These are phyloP conservation scores for Drosophila kanapiae DNA, from an alignment of 1,140 invertebrate genomes.

Conservation along the genomic window DNA sequence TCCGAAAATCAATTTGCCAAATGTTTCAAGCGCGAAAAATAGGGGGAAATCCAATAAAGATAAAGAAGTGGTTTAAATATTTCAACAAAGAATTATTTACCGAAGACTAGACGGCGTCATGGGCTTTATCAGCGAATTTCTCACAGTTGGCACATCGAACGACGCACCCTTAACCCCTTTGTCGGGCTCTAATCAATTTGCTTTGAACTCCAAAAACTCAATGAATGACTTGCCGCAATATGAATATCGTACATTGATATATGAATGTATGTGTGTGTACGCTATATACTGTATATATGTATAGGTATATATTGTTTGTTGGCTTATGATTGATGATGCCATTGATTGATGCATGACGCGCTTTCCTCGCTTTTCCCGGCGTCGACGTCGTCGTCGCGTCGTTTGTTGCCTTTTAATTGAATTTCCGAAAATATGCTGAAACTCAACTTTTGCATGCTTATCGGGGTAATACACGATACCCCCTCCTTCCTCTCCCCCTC, in stretches of 20 bases:
- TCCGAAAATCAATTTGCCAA: constrained; percentile 5
- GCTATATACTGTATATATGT: constrained; percentile 23
- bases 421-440: constrained; percentile 66
- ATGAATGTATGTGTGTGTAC: constrained; percentile 1
- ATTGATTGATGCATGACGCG: constrained; percentile 80
- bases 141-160: constrained; percentile 8
- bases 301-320: constrained; percentile 42
- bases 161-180: constrained; percentile 29
- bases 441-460: constrained; percentile 72
- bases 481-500: background rate
- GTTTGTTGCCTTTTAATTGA: constrained; percentile 76
- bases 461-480: constrained; percentile 55
- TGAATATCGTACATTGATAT: constrained; percentile 42
- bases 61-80: constrained; percentile 12
- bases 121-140: constrained; percentile 21
- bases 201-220: constrained; percentile 50
- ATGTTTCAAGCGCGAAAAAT: background rate
- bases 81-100: constrained; percentile 21
- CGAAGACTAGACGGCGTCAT: constrained; percentile 19
- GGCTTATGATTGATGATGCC: constrained; percentile 80
- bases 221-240: constrained; percentile 58
- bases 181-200: constrained; percentile 45
- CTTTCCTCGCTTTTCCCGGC: constrained; percentile 46
- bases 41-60: background rate
- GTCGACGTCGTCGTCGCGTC: constrained; percentile 26